phyloP scores from a whole-genome alignment of 1,140 invertebrate genomes.

The Lethrus apterus region DNA sequence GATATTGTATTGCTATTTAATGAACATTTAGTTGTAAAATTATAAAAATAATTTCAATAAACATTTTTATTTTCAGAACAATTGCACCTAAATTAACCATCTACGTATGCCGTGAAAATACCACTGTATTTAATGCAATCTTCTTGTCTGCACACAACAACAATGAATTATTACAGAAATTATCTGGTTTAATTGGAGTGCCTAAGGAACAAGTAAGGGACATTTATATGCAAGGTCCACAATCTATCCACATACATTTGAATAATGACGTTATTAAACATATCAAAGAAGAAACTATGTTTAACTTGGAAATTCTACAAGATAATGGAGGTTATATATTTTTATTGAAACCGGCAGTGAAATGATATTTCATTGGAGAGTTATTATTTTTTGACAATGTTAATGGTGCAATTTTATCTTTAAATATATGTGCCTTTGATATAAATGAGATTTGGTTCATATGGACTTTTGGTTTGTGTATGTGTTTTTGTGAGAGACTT shows the following conservation, averaged over 20 bases:
- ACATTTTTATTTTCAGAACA: slow-evolving; percentile 45
- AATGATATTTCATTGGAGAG: slow-evolving; percentile 5
- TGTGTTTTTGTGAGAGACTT: neutral
- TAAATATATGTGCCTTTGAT: neutral
- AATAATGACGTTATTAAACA: slow-evolving; percentile 65
- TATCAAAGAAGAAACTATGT: slow-evolving; percentile 58
- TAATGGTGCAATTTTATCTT: neutral
- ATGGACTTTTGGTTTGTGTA: neutral
- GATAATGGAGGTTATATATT: slow-evolving; percentile 37
- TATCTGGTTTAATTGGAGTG: slow-evolving; percentile 53
- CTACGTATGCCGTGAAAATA: slow-evolving; percentile 65
- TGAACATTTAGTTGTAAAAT: neutral
- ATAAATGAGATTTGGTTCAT: too few species aligned
- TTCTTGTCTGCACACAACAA: slow-evolving; percentile 65
- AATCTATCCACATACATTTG: slow-evolving; percentile 65
- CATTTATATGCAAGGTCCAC: slow-evolving; percentile 65
- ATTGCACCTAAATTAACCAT: slow-evolving; percentile 71
- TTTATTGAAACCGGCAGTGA: slow-evolving; percentile 28
- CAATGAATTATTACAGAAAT: slow-evolving; percentile 58
- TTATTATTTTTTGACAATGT: too few species aligned
- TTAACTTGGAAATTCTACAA: slow-evolving; percentile 49
- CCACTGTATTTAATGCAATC: slow-evolving; percentile 67
- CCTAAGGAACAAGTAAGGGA: slow-evolving; percentile 48
- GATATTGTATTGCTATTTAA: too few species aligned
- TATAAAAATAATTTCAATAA: neutral